phyloP scores from a whole-genome alignment of 2,888 invertebrate genomes.

The Clusia tigrina region DNA sequence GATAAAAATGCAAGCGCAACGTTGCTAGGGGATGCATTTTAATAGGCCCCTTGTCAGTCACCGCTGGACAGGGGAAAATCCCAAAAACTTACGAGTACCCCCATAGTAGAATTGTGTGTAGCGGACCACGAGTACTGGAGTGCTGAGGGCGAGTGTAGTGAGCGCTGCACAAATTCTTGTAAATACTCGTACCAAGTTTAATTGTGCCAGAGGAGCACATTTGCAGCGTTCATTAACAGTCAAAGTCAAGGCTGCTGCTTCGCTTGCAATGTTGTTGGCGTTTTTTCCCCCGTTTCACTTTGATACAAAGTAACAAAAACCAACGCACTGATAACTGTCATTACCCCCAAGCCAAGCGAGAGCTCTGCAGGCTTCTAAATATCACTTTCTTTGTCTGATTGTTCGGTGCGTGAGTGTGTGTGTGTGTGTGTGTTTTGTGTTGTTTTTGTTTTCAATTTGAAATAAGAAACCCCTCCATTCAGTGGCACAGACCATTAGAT shows the following conservation, averaged over 20 bases:
- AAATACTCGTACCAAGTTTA: too few species aligned
- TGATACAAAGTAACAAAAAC: neutral
- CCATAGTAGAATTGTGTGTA: too few species aligned
- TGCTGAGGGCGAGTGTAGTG: too few species aligned
- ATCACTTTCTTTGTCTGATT: slow-evolving; percentile 8
- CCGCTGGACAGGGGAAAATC: neutral
- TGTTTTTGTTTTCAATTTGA: slow-evolving; percentile 1
- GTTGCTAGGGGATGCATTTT: slow-evolving; percentile 12
- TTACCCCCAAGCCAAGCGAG: slow-evolving; percentile 40
- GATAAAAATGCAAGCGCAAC: neutral
- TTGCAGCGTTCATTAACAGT: too few species aligned
- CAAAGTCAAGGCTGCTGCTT: slow-evolving; percentile 7
- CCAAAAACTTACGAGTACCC: too few species aligned
- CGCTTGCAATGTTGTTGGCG: too few species aligned
- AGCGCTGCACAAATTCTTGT: too few species aligned
- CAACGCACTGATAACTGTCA: slow-evolving; percentile 52
- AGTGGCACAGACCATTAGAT: slow-evolving; percentile 63
- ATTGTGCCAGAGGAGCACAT: too few species aligned
- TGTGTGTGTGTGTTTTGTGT: neutral
- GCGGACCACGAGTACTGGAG: neutral
- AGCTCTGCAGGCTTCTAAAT: neutral
- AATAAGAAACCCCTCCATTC: slow-evolving; percentile 36
- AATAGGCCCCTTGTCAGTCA: neutral
- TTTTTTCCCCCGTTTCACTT: too few species aligned
- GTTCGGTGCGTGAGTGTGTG: too few species aligned